Conservation (phyloP, 2,113 vertebrate genomes). For the Scatophagus argus region DNA sequence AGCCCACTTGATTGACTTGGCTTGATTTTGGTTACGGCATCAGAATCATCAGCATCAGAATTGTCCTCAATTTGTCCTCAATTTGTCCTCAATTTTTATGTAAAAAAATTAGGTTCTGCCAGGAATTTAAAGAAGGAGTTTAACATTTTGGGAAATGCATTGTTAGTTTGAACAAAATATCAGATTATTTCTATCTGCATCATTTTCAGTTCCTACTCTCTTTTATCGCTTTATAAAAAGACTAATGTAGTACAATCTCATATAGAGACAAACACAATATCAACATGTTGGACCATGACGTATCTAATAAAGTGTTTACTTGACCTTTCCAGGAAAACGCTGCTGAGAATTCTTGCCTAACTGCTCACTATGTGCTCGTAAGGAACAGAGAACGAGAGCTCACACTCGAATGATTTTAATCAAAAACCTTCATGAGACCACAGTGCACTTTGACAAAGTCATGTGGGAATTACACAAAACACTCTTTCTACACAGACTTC, state of each 20-base stretch:
- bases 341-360: background rate
- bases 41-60: no score
- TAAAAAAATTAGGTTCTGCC: no score
- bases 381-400: background rate
- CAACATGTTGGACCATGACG: background rate
- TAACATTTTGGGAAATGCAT: no score
- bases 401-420: background rate
- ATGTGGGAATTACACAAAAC: constrained; percentile 34
- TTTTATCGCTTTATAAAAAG: background rate
- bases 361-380: background rate
- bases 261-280: background rate
- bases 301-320: constrained; percentile 7
- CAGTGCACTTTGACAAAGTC: constrained; percentile 6
- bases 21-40: no score
- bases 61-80: no score
- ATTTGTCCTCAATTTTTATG: no score
- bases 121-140: no score
- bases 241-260: background rate
- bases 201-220: constrained; percentile 1
- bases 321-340: constrained; percentile 6
- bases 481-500: constrained; percentile 8
- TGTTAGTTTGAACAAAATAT: background rate
- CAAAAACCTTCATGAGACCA: constrained; percentile 12
- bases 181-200: background rate
- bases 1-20: no score